Evolutionary conservation across 2,797 vertebrate genomes (phyloP), one percentile per base, ranked within the genome.

Genomic region (Champsocephalus gunnari): DNA sequence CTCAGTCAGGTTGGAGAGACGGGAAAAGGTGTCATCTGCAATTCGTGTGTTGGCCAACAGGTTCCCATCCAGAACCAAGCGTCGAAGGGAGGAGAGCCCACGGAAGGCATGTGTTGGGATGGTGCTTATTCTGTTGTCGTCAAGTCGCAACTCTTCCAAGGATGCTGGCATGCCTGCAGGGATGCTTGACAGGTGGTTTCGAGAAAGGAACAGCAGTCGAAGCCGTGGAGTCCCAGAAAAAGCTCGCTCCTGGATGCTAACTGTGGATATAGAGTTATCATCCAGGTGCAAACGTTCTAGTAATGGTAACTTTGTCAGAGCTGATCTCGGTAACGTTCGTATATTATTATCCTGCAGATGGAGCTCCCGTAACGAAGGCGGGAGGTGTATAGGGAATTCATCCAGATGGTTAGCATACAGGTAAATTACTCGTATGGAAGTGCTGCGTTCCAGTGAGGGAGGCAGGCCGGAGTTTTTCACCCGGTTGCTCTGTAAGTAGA

Each of bases 311-410:
- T 98, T 94, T 0, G 97, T 95, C 73, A 98, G 87, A 3, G 96
- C 94, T 38, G 95, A 94, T 5, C 97, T 93, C 21, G 97, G 95
- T 9, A 99, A 87, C 49, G 96, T 94, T 45, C 97, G 95, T 74
- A 99, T 97, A 41, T 98, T 98, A 88, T 99, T 99, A 92, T 99
- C 98, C 90, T 99, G 98, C 9, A 99, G 95, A 82, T 99, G 98
- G 0, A 99, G 96, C 93, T 99, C 98, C 11, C 96, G 93, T 85
- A 99, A 87, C 0, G 97, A 97, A 0, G 95, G 96, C 0, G 98
- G 97, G 13, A 99, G 94, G 80, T 97, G 95, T 8, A 95, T 86
- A 0, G 98, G 98, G 34, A 99, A 95, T 47, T 97, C 96, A 45
- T 99, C 98, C 89, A 99, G 69, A 19, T 96, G 95, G 32, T 99